These are phyloP conservation scores for Platycercus adscitus DNA, from an alignment of 2,113 vertebrate species.

Conservation along the genomic window DNA sequence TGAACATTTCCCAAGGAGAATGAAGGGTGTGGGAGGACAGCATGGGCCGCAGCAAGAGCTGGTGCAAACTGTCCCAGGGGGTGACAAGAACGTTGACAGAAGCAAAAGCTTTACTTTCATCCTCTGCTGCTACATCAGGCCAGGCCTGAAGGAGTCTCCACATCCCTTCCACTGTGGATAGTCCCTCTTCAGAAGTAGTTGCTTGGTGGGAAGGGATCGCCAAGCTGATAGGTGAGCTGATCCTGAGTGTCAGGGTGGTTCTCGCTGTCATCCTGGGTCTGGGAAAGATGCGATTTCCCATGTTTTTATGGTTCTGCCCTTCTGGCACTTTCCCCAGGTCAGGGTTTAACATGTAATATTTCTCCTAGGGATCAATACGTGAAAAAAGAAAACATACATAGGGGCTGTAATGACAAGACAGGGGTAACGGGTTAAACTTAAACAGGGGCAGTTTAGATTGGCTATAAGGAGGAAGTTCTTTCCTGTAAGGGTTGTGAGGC, in stretches of 20 bases:
- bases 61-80: constrained; percentile 8
- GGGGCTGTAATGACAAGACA: too few species aligned
- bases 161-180: neutral
- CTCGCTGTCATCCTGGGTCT: neutral
- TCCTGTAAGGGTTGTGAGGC: too few species aligned
- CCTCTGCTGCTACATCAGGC: neutral
- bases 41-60: neutral
- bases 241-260: neutral
- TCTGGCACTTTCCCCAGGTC: neutral
- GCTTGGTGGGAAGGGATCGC: neutral
- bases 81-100: neutral
- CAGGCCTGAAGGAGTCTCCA: neutral
- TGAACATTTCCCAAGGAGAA: constrained; percentile 16
- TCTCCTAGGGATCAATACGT: neutral
- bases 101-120: neutral
- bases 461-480: too few species aligned
- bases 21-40: constrained; percentile 50
- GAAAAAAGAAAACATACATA: neutral
- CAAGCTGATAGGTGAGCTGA: neutral
- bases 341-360: neutral
- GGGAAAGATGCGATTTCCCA: neutral
- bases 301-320: neutral
- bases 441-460: too few species aligned
- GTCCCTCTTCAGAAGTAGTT: neutral
- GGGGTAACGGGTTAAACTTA: too few species aligned